Percentiles rank a stretch among this genome's conserved stretches.
phyloP scores from a whole-genome alignment of 2,888 invertebrate species.

The Heliothis peltigera region DNA sequence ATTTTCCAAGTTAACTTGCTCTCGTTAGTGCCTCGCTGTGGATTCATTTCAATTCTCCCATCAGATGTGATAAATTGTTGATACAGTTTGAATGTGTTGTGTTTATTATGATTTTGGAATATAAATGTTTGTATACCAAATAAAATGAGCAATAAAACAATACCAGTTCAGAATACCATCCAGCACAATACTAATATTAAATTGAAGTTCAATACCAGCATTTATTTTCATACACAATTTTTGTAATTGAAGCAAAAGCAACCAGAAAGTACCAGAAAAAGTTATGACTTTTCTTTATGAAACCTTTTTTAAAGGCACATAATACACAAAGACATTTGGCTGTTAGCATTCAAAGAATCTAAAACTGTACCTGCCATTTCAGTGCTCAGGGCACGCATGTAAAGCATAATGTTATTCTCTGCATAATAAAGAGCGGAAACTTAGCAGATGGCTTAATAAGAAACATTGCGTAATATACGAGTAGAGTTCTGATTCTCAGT shows the following conservation, averaged over 20 bases:
- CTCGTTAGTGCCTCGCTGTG: slow-evolving; percentile 27
- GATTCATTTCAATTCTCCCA: slow-evolving; percentile 40
- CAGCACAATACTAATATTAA: neutral
- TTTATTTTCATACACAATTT: too few relatives aligned
- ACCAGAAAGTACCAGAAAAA: neutral
- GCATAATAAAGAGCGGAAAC: slow-evolving; percentile 10
- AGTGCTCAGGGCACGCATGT: neutral
- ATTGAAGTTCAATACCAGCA: too few relatives aligned
- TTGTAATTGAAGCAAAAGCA: too few relatives aligned
- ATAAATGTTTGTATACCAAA: slow-evolving; percentile 1
- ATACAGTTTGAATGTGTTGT: slow-evolving; percentile 16
- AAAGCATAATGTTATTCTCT: slow-evolving; percentile 6
- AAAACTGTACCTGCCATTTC: neutral
- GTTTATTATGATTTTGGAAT: slow-evolving; percentile 12
- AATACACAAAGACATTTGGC: neutral
- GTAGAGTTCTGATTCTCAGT: slow-evolving; percentile 19
- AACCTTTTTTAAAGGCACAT: neutral
- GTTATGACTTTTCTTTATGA: neutral
- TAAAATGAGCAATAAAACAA: neutral
- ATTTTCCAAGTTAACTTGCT: slow-evolving; percentile 9
- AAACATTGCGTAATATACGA: slow-evolving; percentile 25
- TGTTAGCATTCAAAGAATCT: neutral
- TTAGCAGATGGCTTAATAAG: slow-evolving; percentile 16
- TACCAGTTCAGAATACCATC: neutral
- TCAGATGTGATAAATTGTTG: slow-evolving; percentile 42